Conservation (phyloP, 2,888 invertebrate genomes). For the Tenodera sinensis region DNA sequence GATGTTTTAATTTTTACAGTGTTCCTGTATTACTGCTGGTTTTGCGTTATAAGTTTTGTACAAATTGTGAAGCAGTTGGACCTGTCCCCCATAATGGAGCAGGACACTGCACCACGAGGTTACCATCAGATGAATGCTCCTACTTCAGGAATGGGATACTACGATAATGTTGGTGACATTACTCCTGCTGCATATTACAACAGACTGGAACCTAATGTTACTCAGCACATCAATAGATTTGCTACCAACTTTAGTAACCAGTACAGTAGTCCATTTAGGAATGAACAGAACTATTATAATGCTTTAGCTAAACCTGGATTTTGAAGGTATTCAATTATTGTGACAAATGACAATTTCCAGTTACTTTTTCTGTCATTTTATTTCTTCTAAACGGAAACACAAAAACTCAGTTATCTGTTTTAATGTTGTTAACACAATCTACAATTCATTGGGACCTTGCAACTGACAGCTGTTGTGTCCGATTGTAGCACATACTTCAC, state of each 20-base stretch:
- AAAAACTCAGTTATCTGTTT: too few species aligned
- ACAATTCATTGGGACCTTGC: too few species aligned
- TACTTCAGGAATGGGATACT: background rate
- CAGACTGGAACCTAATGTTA: background rate
- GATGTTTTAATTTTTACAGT: slow-evolving; percentile 20
- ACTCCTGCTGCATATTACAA: background rate
- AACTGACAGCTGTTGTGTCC: too few species aligned
- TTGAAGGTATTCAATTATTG: background rate
- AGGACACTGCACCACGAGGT: background rate
- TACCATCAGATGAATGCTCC: background rate
- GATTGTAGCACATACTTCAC: too few species aligned
- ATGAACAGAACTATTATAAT: background rate
- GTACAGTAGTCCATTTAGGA: background rate
- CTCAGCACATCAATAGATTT: background rate
- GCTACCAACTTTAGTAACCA: background rate
- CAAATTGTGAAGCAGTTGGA: slow-evolving; percentile 28
- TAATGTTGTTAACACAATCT: too few species aligned
- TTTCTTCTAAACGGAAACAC: too few species aligned
- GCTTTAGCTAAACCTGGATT: slow-evolving; percentile 1
- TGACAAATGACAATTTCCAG: too few species aligned
- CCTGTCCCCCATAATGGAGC: background rate
- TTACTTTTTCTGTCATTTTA: too few species aligned
- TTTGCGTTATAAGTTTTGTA: slow-evolving; percentile 29
- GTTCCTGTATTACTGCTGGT: slow-evolving; percentile 31
- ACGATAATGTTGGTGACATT: background rate